phyloP scores from a whole-genome alignment of 2,113 vertebrate species.

The Athene noctua region DNA sequence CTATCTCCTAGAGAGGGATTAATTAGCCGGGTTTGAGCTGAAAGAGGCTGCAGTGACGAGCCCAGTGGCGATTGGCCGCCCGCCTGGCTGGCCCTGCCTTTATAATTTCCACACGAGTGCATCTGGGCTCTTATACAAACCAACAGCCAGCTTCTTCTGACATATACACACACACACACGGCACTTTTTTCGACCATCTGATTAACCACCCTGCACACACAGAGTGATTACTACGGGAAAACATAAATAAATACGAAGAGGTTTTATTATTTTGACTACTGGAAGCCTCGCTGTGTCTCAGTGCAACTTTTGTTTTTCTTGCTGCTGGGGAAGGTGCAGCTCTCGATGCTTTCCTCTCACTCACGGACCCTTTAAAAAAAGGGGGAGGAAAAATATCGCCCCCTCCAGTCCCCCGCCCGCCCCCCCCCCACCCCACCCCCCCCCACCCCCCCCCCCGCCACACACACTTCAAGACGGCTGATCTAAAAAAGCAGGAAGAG shows the following conservation, averaged over 20 bases:
- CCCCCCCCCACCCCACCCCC: neutral
- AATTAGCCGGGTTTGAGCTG: conserved; percentile 88
- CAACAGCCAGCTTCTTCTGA: conserved; percentile 80
- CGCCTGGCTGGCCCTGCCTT: conserved; percentile 91
- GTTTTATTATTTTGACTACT: conserved; percentile 74
- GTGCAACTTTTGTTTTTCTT: conserved; percentile 70
- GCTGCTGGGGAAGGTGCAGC: conserved; percentile 71
- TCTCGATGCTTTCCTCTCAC: conserved; percentile 44
- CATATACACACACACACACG: conserved; percentile 75
- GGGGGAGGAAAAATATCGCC: conserved; percentile 43
- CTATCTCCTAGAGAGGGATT: conserved; percentile 81
- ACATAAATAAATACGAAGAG: conserved; percentile 72
- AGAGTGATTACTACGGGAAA: conserved; percentile 72
- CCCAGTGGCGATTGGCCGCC: conserved; percentile 90
- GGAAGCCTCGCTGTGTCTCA: conserved; percentile 71
- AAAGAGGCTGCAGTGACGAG: conserved; percentile 88
- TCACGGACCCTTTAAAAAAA: conserved; percentile 65
- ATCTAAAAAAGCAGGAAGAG: conserved; percentile 68
- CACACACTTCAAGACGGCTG: conserved; percentile 49
- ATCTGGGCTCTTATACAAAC: conserved; percentile 90
- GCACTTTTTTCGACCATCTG: conserved; percentile 70
- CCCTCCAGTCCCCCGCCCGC: neutral
- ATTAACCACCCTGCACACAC: conserved; percentile 70
- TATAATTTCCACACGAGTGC: conserved; percentile 90
- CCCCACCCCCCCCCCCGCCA: neutral